Conservation (phyloP, 2,797 vertebrate species). For the Eulemur coronatus region DNA sequence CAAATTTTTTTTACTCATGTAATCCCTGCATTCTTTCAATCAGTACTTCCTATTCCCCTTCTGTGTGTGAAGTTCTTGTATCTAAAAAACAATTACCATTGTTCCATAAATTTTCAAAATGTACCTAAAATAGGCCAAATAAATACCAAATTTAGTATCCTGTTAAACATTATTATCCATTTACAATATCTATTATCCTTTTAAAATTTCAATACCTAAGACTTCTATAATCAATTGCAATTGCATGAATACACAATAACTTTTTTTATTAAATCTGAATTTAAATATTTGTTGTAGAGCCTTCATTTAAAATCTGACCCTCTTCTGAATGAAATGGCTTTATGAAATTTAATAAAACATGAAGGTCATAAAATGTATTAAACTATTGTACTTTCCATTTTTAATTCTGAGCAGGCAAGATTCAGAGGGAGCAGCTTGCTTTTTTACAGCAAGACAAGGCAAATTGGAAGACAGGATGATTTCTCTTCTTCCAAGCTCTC, state of each 20-base stretch:
- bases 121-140: slow-evolving; percentile 73
- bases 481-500: slow-evolving; percentile 3
- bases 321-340: slow-evolving; percentile 75
- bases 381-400: slow-evolving; percentile 76
- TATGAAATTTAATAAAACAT: slow-evolving; percentile 82
- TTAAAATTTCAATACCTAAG: slow-evolving; percentile 77
- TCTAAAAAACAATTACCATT: slow-evolving; percentile 67
- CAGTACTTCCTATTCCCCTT: slow-evolving; percentile 53
- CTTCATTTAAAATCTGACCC: slow-evolving; percentile 80
- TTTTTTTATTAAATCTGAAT: slow-evolving; percentile 78
- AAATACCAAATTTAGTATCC: slow-evolving; percentile 75
- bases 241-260: slow-evolving; percentile 77
- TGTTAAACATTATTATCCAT: slow-evolving; percentile 78
- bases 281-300: slow-evolving; percentile 80
- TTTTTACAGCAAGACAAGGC: slow-evolving; percentile 37
- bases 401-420: slow-evolving; percentile 74
- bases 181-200: slow-evolving; percentile 76
- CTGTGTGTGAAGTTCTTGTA: slow-evolving; percentile 49
- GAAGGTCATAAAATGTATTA: slow-evolving; percentile 79
- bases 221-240: slow-evolving; percentile 75
- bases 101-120: slow-evolving; percentile 72
- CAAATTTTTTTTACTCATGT: slow-evolving; percentile 26
- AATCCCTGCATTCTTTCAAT: slow-evolving; percentile 49
- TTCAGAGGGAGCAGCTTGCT: slow-evolving; percentile 51
- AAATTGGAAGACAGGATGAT: neutral